These are phyloP conservation scores for Lasioglossum malachurum DNA, from an alignment of 2,888 invertebrate species.

Conservation along the genomic window DNA sequence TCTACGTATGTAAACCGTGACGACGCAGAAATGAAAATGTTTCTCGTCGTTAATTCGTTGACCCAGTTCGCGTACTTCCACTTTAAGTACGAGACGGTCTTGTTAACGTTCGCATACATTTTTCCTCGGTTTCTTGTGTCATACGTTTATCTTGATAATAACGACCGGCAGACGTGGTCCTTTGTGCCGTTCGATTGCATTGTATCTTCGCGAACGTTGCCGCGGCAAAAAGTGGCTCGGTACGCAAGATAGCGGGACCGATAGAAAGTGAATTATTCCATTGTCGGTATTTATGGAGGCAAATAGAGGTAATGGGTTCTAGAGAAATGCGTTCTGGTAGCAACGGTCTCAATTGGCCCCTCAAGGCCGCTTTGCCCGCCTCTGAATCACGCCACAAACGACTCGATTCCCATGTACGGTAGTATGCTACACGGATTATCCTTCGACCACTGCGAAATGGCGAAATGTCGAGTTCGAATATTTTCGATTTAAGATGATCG, in stretches of 20 bases:
- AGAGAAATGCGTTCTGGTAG: conserved; percentile 12
- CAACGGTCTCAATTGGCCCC: conserved; percentile 21
- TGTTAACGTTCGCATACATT: background rate
- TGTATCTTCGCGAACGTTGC: background rate
- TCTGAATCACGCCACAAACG: conserved; percentile 21
- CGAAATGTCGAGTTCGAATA: too few species aligned
- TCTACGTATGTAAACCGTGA: background rate
- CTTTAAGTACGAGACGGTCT: background rate
- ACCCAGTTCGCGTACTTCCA: background rate
- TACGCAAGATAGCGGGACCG: background rate
- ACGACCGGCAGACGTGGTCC: conserved; percentile 5
- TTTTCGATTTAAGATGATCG: too few species aligned
- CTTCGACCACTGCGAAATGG: background rate
- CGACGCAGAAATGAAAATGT: background rate
- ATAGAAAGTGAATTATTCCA: conserved; percentile 20
- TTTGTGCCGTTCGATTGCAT: background rate
- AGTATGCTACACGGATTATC: background rate
- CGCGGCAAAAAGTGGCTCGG: background rate
- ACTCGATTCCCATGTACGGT: conserved; percentile 9
- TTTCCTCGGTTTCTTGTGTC: background rate
- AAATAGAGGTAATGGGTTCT: conserved; percentile 21
- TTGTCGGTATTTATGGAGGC: conserved; percentile 22
- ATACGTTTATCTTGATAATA: background rate
- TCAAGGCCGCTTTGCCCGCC: conserved; percentile 6
- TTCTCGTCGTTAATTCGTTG: background rate